phyloP scores from a whole-genome alignment of 2,888 invertebrate species.

The Chymomyza amoena region DNA sequence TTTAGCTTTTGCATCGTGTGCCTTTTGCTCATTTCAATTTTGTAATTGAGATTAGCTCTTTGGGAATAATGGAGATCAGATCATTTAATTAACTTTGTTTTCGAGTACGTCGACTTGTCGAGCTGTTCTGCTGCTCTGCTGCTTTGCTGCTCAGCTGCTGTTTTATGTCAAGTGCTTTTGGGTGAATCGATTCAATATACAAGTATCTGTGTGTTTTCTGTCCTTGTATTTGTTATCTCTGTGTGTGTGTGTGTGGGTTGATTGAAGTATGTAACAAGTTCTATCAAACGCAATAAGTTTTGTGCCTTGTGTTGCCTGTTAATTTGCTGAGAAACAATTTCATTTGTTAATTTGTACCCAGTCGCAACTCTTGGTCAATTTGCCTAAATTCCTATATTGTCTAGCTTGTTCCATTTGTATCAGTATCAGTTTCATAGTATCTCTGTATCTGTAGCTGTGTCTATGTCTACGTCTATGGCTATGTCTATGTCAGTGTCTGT shows the following conservation, averaged over 20 bases:
- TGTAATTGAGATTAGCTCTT: slow-evolving; percentile 76
- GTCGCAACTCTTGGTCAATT: slow-evolving; percentile 52
- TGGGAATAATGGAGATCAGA: slow-evolving; percentile 76
- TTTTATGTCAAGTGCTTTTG: slow-evolving; percentile 44
- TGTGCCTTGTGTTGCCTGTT: slow-evolving; percentile 36
- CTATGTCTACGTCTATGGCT: background rate
- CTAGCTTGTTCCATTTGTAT: background rate
- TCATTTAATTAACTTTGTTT: slow-evolving; percentile 77
- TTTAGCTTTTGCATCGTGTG: slow-evolving; percentile 1
- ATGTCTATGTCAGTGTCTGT: slow-evolving; percentile 10
- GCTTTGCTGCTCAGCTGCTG: background rate
- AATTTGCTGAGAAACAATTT: slow-evolving; percentile 45
- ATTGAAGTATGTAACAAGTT: slow-evolving; percentile 57
- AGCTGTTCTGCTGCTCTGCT: background rate
- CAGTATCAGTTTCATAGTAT: background rate
- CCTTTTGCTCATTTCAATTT: slow-evolving; percentile 73
- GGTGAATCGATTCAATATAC: slow-evolving; percentile 14
- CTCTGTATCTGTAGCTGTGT: background rate
- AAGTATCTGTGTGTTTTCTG: slow-evolving; percentile 16
- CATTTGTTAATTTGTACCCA: slow-evolving; percentile 61
- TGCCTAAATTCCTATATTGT: slow-evolving; percentile 20
- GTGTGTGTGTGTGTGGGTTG: slow-evolving; percentile 19
- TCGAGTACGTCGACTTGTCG: slow-evolving; percentile 57
- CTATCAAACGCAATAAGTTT: slow-evolving; percentile 60
- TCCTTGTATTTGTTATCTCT: background rate